A percentile compares a stretch with the other conserved stretches of the same genome.
Evolutionary conservation across 2,113 vertebrate species (phyloP).

Genomic region (Phocoena sinus): DNA sequence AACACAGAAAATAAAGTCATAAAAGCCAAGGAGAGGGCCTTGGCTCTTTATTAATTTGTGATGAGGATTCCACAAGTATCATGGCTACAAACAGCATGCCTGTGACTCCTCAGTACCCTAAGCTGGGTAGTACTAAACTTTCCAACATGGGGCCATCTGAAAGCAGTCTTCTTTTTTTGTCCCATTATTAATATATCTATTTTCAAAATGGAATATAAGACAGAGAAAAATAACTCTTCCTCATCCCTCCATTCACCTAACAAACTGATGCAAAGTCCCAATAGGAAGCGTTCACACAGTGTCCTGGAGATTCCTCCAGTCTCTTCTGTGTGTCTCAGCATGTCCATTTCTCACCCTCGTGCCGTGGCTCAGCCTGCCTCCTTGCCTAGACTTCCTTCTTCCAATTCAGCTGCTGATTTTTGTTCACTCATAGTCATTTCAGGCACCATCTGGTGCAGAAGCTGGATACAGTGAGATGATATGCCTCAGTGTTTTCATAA

Average conservation of each 20-base stretch:
- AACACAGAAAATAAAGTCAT: background rate
- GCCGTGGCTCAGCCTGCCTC: background rate
- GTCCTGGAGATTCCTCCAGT: background rate
- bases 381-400: background rate
- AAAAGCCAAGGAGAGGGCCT: background rate
- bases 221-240: background rate
- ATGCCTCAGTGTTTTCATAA: background rate
- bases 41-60: background rate
- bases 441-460: background rate
- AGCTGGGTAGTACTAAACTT: background rate
- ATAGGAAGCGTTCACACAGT: accelerated
- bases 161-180: background rate
- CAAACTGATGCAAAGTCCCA: background rate
- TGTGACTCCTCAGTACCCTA: no score
- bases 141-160: no score
- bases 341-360: background rate
- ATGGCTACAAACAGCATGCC: background rate
- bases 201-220: background rate
- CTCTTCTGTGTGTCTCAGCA: background rate
- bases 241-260: background rate
- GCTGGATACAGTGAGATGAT: background rate
- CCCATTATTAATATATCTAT: background rate
- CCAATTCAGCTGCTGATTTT: background rate
- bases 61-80: background rate
- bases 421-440: background rate